phyloP scores from a whole-genome alignment of 1,140 invertebrate species.

The Drosophila subpulchrella region DNA sequence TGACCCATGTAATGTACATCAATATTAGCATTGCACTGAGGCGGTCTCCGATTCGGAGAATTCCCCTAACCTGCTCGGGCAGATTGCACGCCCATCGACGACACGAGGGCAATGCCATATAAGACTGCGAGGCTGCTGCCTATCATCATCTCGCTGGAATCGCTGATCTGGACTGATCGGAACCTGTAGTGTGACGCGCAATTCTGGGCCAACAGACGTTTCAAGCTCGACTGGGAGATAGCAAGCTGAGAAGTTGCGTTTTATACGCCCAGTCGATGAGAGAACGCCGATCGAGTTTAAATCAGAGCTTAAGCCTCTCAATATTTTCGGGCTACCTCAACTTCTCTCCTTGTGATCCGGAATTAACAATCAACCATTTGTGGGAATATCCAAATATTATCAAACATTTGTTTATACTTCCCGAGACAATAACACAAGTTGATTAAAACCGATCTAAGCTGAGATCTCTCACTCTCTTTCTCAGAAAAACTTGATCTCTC shows the following conservation, averaged over 20 bases:
- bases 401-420: background rate
- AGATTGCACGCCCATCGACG: slow-evolving; percentile 26
- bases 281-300: slow-evolving; percentile 7
- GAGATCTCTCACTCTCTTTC: background rate
- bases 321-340: background rate
- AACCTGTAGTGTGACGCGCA: slow-evolving; percentile 21
- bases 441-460: background rate
- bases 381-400: slow-evolving; percentile 17
- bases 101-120: slow-evolving; percentile 36
- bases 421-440: background rate
- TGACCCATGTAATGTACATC: slow-evolving; percentile 36
- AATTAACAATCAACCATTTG: slow-evolving; percentile 8
- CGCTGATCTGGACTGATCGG: slow-evolving; percentile 8
- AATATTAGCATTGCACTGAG: slow-evolving; percentile 47
- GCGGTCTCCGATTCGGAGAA: slow-evolving; percentile 22
- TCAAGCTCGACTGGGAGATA: slow-evolving; percentile 55
- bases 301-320: slow-evolving; percentile 18
- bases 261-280: slow-evolving; percentile 30
- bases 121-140: slow-evolving; percentile 22
- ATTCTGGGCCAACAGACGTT: slow-evolving; percentile 29
- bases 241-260: slow-evolving; percentile 26
- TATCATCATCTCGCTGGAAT: slow-evolving; percentile 46
- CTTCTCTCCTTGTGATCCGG: background rate
- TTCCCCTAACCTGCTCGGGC: slow-evolving; percentile 56
- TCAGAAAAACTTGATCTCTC: slow-evolving; percentile 5